phyloP scores from a whole-genome alignment of 2,797 vertebrate genomes.

The Anguilla marmorata region DNA sequence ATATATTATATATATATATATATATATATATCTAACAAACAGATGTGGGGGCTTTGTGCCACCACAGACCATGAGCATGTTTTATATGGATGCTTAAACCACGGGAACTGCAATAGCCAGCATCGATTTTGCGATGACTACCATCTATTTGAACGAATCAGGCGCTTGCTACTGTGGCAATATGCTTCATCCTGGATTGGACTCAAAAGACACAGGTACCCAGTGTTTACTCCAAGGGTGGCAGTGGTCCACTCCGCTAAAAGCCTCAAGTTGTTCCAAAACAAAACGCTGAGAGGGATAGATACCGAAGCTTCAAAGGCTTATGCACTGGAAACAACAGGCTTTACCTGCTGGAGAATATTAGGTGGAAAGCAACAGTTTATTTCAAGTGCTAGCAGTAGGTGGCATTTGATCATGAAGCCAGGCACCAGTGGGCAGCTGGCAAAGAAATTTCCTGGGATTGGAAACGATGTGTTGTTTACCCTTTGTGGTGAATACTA shows the following conservation, averaged over 20 bases:
- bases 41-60: not conserved
- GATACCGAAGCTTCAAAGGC: constrained; percentile 15
- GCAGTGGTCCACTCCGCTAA: not conserved
- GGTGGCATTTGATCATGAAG: constrained; percentile 66
- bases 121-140: not conserved
- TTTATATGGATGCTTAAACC: not conserved
- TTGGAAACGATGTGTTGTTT: constrained; percentile 15
- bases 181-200: not conserved
- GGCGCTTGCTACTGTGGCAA: not conserved
- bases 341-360: constrained; percentile 5
- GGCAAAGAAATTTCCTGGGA: constrained; percentile 35
- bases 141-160: not conserved
- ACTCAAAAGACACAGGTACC: not conserved
- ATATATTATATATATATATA: not conserved
- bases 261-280: not conserved
- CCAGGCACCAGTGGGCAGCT: constrained; percentile 43
- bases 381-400: constrained; percentile 39
- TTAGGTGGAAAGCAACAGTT: constrained; percentile 27
- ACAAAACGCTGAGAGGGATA: not conserved
- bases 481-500: constrained; percentile 30
- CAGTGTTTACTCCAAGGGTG: not conserved
- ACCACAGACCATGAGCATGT: not conserved
- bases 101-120: not conserved
- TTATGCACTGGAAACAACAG: constrained; percentile 8
- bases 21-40: not conserved